Evolutionary conservation across 1,140 invertebrate genomes (phyloP).

Genomic region (Neuroterus valhalla): DNA sequence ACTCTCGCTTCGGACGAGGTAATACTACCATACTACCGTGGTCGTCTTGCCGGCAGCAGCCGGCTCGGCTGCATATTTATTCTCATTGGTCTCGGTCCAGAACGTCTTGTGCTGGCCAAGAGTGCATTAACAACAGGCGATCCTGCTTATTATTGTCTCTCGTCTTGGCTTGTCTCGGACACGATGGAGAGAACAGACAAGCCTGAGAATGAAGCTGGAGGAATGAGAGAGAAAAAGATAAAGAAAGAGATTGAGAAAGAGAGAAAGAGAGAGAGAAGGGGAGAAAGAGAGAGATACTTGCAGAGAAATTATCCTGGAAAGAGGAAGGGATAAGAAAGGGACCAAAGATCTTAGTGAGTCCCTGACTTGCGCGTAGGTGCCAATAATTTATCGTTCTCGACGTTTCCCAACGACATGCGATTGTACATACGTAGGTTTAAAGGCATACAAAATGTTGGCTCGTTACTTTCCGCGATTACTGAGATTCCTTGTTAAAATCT

Average conservation of each 20-base stretch:
- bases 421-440: constrained; percentile 49
- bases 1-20: constrained; percentile 9
- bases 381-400: constrained; percentile 63
- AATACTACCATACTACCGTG: constrained; percentile 12
- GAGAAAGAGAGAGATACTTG: background rate
- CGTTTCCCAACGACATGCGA: constrained; percentile 44
- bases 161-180: constrained; percentile 42
- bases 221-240: constrained; percentile 8
- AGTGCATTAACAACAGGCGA: constrained; percentile 51
- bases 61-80: constrained; percentile 50
- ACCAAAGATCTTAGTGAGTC: constrained; percentile 3
- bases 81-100: constrained; percentile 50
- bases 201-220: constrained; percentile 33
- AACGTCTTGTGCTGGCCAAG: constrained; percentile 43
- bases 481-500: constrained; percentile 57
- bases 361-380: constrained; percentile 54
- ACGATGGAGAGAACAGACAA: background rate
- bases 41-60: constrained; percentile 9
- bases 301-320: background rate
- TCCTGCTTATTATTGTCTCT: constrained; percentile 58
- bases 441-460: constrained; percentile 54
- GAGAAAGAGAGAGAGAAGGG: background rate
- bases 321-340: background rate
- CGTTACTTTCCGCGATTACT: constrained; percentile 66
- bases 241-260: background rate